Evolutionary conservation across 1,140 invertebrate genomes (phyloP).

Genomic region (Oedothorax gibbosus): DNA sequence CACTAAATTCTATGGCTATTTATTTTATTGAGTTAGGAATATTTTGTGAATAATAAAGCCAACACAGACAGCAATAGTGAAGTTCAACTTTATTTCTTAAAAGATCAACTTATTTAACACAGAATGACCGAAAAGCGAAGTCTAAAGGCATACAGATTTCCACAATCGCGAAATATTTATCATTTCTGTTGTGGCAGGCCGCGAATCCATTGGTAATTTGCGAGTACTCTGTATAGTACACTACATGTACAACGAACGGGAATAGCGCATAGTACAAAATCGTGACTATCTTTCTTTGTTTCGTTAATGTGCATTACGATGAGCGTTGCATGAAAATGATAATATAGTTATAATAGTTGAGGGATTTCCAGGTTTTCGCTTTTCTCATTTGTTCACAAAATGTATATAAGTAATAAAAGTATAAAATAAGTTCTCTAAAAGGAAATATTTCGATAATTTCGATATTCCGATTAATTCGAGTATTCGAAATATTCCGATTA

Average conservation of each 20-base stretch:
- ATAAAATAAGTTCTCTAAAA: too few relatives aligned
- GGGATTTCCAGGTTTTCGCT: background rate
- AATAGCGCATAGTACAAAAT: background rate
- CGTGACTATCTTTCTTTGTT: background rate
- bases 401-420: too few relatives aligned
- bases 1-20: too few relatives aligned
- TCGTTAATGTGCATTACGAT: background rate
- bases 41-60: background rate
- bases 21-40: background rate
- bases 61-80: slow-evolving; percentile 33
- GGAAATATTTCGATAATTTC: too few relatives aligned
- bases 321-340: background rate
- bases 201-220: background rate
- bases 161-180: background rate
- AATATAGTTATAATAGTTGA: background rate
- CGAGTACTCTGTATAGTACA: background rate
- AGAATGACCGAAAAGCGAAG: slow-evolving; percentile 53
- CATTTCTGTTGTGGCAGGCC: background rate
- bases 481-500: too few relatives aligned
- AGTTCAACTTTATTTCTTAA: slow-evolving; percentile 57
- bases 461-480: too few relatives aligned
- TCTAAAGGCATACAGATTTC: slow-evolving; percentile 34
- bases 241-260: background rate
- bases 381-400: too few relatives aligned
- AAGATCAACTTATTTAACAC: slow-evolving; percentile 51